Base-by-base conservation (phyloP, 1,140 invertebrate genomes). In the Euura saliciscinereae region DNA sequence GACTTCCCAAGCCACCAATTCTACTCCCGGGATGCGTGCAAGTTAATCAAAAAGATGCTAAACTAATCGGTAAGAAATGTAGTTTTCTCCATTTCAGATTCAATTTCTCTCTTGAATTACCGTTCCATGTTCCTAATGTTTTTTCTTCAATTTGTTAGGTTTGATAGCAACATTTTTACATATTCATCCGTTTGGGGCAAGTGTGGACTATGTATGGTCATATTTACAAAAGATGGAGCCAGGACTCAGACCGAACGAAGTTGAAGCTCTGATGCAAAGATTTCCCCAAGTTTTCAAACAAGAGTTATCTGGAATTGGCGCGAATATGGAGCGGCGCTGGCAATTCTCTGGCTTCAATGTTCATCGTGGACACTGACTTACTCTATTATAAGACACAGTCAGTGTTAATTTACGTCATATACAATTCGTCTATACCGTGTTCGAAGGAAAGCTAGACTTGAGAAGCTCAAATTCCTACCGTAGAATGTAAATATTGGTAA, bases 171-270 rank as follows among this genome's bases (percentile, higher is more conserved):
- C 94, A 51, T 97, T 96, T 87, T 89, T 97, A 45, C 93, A 96
- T 82, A 93, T 97, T 65, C 95, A 97, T 89, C 96, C 95, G 0
- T 94, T 94, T 81, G 95, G 95, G 65, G 94, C 95, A 2, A 94
- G 93, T 72, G 89, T 95, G 3, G 94, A 96, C 83, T 95, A 95
- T 80, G 91, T 97, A 76, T 94, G 93, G 91, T 95, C 93, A 4
- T 96, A 95, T 85, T 89, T 96, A 68, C 92, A 92, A 82, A 94
- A 94, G 87, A 88, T 94, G 72, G 91, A 93, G 68, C 88, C 92
- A 2, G 88, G 88, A 72, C 82, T 94, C 11, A 89, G 90, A 77
- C 89, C 91, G 2, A 91, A 90, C 65, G 93, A 96, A 79, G 90
- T 96, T 5, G 94, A 96, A 85, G 88, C 89, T 76, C 84, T 96